These are phyloP conservation scores for Drosophila aff. DNA, from an alignment of 1,140 invertebrate genomes.

Conservation along the genomic window DNA sequence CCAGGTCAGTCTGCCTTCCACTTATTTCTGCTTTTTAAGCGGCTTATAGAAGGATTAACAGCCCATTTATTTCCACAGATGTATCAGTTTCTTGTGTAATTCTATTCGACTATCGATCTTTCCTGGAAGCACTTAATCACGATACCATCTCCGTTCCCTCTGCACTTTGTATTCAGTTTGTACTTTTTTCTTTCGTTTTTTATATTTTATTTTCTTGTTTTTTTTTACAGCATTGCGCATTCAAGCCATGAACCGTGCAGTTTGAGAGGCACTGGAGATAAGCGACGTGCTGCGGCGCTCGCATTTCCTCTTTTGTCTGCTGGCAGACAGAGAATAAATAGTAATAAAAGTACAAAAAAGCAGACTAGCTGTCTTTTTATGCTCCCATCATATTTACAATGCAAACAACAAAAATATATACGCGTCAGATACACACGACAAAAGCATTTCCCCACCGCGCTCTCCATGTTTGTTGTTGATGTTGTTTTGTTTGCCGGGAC, in stretches of 20 bases:
- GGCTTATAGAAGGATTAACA: not conserved
- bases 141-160: slow-evolving; percentile 10
- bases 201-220: not conserved
- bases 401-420: slow-evolving; percentile 42
- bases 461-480: not conserved
- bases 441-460: slow-evolving; percentile 22
- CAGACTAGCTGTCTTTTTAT: slow-evolving; percentile 51
- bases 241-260: slow-evolving; percentile 60
- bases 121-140: slow-evolving; percentile 22
- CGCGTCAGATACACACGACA: slow-evolving; percentile 40
- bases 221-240: slow-evolving; percentile 42
- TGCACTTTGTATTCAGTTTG: slow-evolving; percentile 23
- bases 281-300: slow-evolving; percentile 49
- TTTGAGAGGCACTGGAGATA: slow-evolving; percentile 62
- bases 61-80: not conserved
- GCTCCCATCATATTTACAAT: slow-evolving; percentile 52
- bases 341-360: slow-evolving; percentile 54
- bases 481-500: slow-evolving; percentile 41
- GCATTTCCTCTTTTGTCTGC: slow-evolving; percentile 51
- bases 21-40: not conserved
- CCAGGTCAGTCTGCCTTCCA: too few relatives aligned
- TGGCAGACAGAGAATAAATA: slow-evolving; percentile 39
- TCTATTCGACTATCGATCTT: slow-evolving; percentile 22
- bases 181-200: slow-evolving; percentile 12
- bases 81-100: slow-evolving; percentile 26